Evolutionary conservation across 1,140 invertebrate species (phyloP), one percentile per base, ranked within the genome.

Genomic region (Drosophila rhopaloa): DNA sequence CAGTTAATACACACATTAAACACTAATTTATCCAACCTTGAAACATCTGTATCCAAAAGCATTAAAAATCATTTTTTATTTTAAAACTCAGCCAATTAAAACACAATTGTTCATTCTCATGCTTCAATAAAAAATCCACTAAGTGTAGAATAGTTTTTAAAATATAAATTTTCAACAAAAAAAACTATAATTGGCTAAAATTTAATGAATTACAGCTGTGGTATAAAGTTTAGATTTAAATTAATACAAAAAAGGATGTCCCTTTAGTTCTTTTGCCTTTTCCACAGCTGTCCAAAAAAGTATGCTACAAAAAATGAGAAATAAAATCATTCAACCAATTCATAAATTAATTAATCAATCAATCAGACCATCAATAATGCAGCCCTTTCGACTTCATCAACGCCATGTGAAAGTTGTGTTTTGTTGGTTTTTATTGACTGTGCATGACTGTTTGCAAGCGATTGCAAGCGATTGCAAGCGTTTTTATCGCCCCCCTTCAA

Each of bases 301-400:
- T 32, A 32, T 32, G 7, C 10, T 8, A 24, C 16, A 61, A n/a
- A 35, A 29, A 10, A 0, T 1, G 9, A 11, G 8, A 50, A 68
- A 41, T 53, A 56, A 41, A 70, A 56, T 47, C 43, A 40, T 71
- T 50, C n/a, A 29, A 19, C n/a, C n/a, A n/a, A n/a, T n/a, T n/a
- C n/a, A n/a, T 71, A 57, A 71, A 50, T 71, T 58, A 71, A 71
- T 71, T 37, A 58, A 71, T 50, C 65, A 48, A 41, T 70, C 51
- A 57, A 70, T 71, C 67, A 41, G 51, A 11, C 67, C 51, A 70
- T 71, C 65, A 70, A 70, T 71, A 65, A 70, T 56, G 41, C 67
- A 56, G 16, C 58, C 43, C n/a, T 40, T 27, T 38, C 63, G 37
- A 57, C 43, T 29, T 19, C 65, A 70, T 70, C 67, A 48, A 50